Evolutionary conservation across 2,113 vertebrate genomes (phyloP).

Genomic region (Cyanoderma ruficeps): DNA sequence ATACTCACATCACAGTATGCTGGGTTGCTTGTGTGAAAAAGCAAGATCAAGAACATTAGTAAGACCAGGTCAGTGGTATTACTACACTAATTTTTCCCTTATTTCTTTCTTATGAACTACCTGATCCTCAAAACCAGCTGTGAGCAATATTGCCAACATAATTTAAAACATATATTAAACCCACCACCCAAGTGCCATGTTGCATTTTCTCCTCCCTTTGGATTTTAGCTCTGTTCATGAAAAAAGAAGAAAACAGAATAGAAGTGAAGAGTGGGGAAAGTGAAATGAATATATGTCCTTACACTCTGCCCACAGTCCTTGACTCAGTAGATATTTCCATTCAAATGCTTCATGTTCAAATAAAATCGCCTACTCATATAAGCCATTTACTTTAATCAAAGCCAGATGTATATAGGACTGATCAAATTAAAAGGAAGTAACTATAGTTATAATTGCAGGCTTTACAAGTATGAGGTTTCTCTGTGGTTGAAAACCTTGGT

Average conservation of each 20-base stretch:
- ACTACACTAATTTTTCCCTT: background rate
- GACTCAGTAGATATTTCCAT: background rate
- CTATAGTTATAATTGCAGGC: conserved; percentile 19
- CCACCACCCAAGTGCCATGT: background rate
- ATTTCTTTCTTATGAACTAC: background rate
- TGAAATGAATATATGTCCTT: background rate
- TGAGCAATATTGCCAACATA: background rate
- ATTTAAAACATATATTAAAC: background rate
- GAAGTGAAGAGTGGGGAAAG: background rate
- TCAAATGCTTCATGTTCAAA: background rate
- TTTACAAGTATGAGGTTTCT: conserved; percentile 4
- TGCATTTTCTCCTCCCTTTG: background rate
- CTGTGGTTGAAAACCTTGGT: conserved; percentile 20
- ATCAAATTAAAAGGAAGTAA: conserved; percentile 48
- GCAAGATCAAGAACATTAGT: background rate
- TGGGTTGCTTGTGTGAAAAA: background rate
- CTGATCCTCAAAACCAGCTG: background rate
- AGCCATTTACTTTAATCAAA: conserved; percentile 24
- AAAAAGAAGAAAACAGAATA: background rate
- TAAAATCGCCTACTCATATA: background rate
- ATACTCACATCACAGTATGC: background rate
- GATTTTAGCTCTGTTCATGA: background rate
- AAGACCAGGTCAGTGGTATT: background rate
- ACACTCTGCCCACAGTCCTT: background rate
- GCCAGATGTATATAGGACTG: conserved; percentile 26